Base-by-base conservation (phyloP, 2,113 vertebrate species). In the Myodes glareolus region DNA sequence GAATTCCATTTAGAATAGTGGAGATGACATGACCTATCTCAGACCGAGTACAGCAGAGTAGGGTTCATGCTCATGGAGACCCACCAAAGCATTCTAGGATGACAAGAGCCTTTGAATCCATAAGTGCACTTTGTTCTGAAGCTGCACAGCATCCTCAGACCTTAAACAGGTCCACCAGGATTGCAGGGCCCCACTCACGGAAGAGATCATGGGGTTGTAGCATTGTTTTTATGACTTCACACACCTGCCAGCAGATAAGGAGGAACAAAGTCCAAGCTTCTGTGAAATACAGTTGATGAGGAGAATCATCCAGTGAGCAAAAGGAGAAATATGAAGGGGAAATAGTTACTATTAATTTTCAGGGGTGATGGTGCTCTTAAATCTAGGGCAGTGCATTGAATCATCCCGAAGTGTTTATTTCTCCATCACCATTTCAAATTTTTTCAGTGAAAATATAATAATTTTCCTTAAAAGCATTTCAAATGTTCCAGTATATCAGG, bases 151-250 rank as follows among this genome's bases (percentile, higher is more conserved):
- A 6, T 55, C 23, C 2, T 13, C 58, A 27, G 19, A 67, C 36
- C 78, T 77, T 19, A 55, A 90, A 85, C 29, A 76, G 72, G 80
- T 68, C 50, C 33, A 0, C 39, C 1, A 45, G 75, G 47, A 68
- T 14, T 42, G 29, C 27, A 58, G 55, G 25, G 42, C 73, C 76
- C 65, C 65, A 19, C 33, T 91, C 16, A 29, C 92, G 95, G 95
- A 94, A 78, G 76, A 27, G 92, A 94, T 96, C 91, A 94, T 91
- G 73, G 67, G 36, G 72, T n/a, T 91, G 73, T 94, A 84, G 95
- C 55, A 27, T 65, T 75, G 89, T 77, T 97, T 97, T 91, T 90
- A 96, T 93, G 73, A 14, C 85, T 89, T 78, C 73, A 2, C 92
- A 80, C 90, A 94, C 94, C 95, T 95, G 45, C 82, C 61, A 75